Evolutionary conservation across 2,113 vertebrate genomes (phyloP), one percentile per base, ranked within the genome.

Genomic region (Eonycteris spelaea): DNA sequence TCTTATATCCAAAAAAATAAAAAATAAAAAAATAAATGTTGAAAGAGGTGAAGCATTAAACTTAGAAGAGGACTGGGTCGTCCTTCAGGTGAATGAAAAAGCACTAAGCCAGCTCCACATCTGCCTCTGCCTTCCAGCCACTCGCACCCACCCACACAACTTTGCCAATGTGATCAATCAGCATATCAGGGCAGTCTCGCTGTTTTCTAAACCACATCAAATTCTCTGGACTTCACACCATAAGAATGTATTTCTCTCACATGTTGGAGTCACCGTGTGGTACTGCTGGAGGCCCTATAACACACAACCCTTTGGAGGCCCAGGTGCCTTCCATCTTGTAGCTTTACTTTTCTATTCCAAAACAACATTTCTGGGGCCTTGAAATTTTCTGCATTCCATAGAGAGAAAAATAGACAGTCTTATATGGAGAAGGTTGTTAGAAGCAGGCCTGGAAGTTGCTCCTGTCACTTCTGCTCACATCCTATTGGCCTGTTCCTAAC

Each of bases 181-280:
- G 30, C 11, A 1, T 9, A 40, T 2, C 7, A 24, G 6, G 4
- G 33, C 0, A 24, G n/a, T 40, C 8, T 5, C 48, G 57, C 55
- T 63, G 2, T 16, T 92, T 57, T 55, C 45, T 65, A 74, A 57
- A 12, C 15, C 48, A 43, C 43, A 48, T 38, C 40, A 43, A 9
- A 40, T 24, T 55, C 40, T 61, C 55, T 73, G 68, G 43, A 55
- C 3, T 7, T 53, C 67, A 68, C 1, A 10, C 2, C 51, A 3
- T 38, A 21, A 28, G 11, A 13, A 16, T 45, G 43, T 53, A 82
- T 70, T 90, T 45, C 63, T 74, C 28, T 48, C 38, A 33, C 10
- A 65, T 21, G 24, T 21, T 40, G 63, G 73, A 68, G 28, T 11
- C 40, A 18, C 16, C 10, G 12, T 51, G 21, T 40, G 33, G 19